Conservation (phyloP, 2,797 vertebrate genomes). For the Pipistrellus pygmaeus region DNA sequence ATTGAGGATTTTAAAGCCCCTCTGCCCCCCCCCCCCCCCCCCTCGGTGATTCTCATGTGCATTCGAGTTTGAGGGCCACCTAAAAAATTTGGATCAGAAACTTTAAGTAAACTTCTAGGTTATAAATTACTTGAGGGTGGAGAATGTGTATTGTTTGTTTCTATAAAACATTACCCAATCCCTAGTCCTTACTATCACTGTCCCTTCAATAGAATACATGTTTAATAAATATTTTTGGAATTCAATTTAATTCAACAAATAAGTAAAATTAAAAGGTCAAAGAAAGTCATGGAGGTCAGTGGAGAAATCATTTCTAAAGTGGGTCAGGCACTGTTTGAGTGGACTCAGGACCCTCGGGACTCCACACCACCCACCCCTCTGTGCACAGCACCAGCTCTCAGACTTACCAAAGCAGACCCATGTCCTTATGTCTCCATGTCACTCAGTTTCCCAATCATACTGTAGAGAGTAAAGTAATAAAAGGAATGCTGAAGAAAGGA, state of each 20-base stretch:
- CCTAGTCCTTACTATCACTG: background rate
- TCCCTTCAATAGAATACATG: background rate
- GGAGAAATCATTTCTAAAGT: background rate
- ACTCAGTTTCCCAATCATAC: background rate
- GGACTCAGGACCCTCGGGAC: background rate
- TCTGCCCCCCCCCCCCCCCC: no score
- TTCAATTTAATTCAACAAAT: background rate
- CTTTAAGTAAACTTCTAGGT: background rate
- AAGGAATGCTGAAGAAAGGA: background rate
- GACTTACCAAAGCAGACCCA: background rate
- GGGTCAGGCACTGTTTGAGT: background rate
- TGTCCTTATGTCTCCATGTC: background rate
- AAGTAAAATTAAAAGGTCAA: conserved; percentile 20
- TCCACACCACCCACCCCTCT: background rate
- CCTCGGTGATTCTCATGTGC: background rate
- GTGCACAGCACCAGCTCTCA: no score
- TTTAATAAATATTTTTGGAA: conserved; percentile 20
- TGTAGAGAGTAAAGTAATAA: background rate
- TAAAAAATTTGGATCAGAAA: conserved; percentile 3
- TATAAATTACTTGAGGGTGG: background rate
- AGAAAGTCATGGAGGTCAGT: background rate
- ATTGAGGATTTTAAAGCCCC: background rate
- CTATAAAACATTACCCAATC: background rate
- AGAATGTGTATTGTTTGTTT: background rate
- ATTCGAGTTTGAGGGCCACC: background rate